Conservation (phyloP, 2,888 invertebrate genomes). For the Atherix ibis region DNA sequence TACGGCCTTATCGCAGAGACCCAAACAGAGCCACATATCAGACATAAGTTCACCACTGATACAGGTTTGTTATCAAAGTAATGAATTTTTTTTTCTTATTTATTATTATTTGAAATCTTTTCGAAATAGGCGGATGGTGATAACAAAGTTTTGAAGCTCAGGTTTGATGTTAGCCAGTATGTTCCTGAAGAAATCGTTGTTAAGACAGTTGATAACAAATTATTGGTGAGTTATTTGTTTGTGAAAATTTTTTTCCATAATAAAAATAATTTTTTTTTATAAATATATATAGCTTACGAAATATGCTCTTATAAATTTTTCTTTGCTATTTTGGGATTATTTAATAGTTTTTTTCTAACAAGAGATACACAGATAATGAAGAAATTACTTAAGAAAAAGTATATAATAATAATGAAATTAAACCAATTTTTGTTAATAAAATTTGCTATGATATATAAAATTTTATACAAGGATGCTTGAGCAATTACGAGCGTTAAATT, state of each 20-base stretch:
- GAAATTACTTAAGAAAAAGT: too few species aligned
- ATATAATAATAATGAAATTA: too few species aligned
- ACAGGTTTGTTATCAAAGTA: conserved; percentile 23
- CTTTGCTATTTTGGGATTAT: too few species aligned
- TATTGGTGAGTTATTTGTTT: conserved; percentile 51
- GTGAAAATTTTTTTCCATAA: background rate
- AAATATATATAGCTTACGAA: too few species aligned
- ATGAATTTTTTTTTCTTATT: conserved; percentile 8
- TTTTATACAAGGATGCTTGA: too few species aligned
- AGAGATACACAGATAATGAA: too few species aligned
- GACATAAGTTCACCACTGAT: conserved; percentile 81
- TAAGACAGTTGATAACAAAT: conserved; percentile 94
- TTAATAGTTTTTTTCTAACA: too few species aligned
- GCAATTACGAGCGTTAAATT: too few species aligned
- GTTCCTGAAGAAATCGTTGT: conserved; percentile 95
- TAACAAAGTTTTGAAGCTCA: conserved; percentile 81
- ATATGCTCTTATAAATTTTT: too few species aligned
- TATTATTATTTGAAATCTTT: conserved; percentile 3
- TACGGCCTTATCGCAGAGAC: conserved; percentile 32
- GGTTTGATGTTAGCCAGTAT: conserved; percentile 96
- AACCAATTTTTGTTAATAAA: too few species aligned
- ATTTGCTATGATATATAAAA: too few species aligned
- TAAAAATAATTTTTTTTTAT: too few species aligned
- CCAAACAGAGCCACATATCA: conserved; percentile 47
- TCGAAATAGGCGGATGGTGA: conserved; percentile 75